Conservation (phyloP, 35 echinoderm and acorn worm species). For the Hemicentrotus pulcherrimus region DNA sequence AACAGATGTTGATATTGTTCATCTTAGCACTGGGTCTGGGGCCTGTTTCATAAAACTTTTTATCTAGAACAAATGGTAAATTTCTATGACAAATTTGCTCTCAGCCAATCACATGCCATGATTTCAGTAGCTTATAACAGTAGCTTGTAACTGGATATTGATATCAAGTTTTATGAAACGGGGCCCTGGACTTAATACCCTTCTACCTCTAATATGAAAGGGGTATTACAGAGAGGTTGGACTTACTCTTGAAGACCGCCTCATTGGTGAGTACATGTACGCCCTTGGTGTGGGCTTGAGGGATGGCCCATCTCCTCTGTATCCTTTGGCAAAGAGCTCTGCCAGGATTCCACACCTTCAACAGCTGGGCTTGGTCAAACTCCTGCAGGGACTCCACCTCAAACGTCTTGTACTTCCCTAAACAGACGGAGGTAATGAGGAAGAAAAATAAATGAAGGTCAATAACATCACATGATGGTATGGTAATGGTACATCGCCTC, state of each 20-base stretch:
- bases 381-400: conserved; percentile 81
- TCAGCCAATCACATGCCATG: too few species aligned
- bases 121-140: too few species aligned
- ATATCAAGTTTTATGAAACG: too few species aligned
- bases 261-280: conserved; percentile 97
- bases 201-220: not conserved
- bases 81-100: too few species aligned
- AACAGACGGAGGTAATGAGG: conserved; percentile 7
- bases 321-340: conserved; percentile 68
- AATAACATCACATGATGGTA: too few species aligned
- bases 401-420: conserved; percentile 82
- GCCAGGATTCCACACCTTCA: conserved; percentile 94
- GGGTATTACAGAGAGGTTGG: not conserved
- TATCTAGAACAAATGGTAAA: too few species aligned
- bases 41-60: too few species aligned
- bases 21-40: too few species aligned
- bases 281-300: conserved; percentile 77
- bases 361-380: conserved; percentile 93
- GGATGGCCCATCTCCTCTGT: conserved; percentile 74
- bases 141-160: too few species aligned
- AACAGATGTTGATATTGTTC: too few species aligned
- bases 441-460: not conserved
- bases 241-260: conserved; percentile 96
- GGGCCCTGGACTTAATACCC: too few species aligned
- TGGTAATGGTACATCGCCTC: too few species aligned